Evolutionary conservation across 2,113 vertebrate species (phyloP), one percentile per base, ranked within the genome.

Genomic region (Corythornis madagascariensis): DNA sequence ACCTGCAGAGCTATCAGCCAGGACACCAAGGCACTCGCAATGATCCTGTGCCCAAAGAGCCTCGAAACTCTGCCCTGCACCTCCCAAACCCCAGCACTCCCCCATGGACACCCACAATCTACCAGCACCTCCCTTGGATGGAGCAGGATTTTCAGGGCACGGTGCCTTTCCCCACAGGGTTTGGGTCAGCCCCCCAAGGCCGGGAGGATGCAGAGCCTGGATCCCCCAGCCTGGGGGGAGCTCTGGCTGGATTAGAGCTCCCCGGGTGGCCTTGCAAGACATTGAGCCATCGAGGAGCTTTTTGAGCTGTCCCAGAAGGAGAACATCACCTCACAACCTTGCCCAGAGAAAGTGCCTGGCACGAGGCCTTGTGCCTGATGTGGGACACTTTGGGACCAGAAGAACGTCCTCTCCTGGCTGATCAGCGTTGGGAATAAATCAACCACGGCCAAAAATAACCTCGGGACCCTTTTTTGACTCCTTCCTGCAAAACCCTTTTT

Each of bases 11-110:
- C 52, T 78, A 64, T 19, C 1, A 0, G 38, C 47, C 35, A 64
- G 59, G 57, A 12, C 25, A 35, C 21, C 2, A 0, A 0, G 0
- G 59, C 0, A 1, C 57, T 60, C 0, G 0, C 56, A 81, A 71
- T 0, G 2, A 28, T 5, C 12, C 35, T 1, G 1, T 29, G 60
- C 11, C 50, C 64, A 50, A 63, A 40, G 0, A 71, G 42, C 47
- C 20, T 45, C n/a, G 48, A 72, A 64, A 86, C 2, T 1, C 19
- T 42, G 45, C 64, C 57, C 52, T 13, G 38, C 4, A 3, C 29
- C 14, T 19, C 61, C 33, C 33, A 67, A 81, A 38, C 7, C 16
- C 55, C 31, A 7, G 7, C 21, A 35, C 13, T 52, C 59, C 31
- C 26, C 20, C 28, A 26, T 26, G 9, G 10, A 82, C 7, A 64